A percentile compares a stretch with the other conserved stretches of the same genome.
Conservation (phyloP, 92 coral and sea anemone genomes). For the Phenganax stokvisi region DNA sequence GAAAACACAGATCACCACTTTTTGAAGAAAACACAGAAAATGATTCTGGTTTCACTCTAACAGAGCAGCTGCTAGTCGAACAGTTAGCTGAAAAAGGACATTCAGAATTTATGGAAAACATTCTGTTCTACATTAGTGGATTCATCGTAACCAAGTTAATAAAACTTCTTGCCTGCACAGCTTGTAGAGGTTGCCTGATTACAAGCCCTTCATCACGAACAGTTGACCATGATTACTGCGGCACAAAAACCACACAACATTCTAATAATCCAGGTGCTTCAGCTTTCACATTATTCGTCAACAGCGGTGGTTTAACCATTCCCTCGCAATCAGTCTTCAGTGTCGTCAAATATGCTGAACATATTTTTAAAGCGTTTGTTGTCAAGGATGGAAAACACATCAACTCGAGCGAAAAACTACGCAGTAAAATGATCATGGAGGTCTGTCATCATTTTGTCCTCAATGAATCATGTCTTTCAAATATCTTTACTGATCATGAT, state of each 20-base stretch:
- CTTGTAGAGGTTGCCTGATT: neutral
- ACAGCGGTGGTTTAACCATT: neutral
- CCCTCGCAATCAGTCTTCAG: neutral
- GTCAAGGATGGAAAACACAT: neutral
- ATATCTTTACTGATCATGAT: constrained; percentile 1
- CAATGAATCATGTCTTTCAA: neutral
- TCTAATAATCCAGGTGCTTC: neutral
- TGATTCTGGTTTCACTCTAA: constrained; percentile 1
- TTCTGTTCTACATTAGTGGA: neutral
- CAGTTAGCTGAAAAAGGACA: neutral
- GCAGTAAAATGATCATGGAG: neutral
- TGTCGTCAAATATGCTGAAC: neutral
- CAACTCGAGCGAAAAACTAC: neutral
- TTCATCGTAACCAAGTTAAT: neutral
- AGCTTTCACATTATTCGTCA: neutral
- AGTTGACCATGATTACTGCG: constrained; percentile 1
- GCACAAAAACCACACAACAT: neutral
- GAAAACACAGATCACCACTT: constrained; percentile 16
- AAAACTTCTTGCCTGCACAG: neutral
- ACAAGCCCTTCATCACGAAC: neutral
- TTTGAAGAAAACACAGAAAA: constrained; percentile 3
- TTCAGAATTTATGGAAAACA: neutral
- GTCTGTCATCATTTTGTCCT: neutral
- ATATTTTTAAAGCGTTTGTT: neutral
- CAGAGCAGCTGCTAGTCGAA: neutral